Base-by-base conservation (phyloP, 2,888 invertebrate species). In the Urechis unicinctus region DNA sequence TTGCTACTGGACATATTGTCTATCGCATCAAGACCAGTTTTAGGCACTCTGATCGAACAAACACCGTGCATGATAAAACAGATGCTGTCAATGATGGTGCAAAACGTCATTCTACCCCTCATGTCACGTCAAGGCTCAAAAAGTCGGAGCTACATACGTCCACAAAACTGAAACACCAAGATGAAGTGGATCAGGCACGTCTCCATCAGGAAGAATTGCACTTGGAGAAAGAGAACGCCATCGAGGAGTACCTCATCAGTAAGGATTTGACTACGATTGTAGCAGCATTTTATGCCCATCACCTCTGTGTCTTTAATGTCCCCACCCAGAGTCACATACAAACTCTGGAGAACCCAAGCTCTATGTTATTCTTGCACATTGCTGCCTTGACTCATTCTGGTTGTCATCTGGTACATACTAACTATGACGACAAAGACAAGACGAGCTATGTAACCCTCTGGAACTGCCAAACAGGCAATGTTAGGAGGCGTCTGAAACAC, bases 211-310 rank as follows among this genome's bases (percentile, higher is more conserved):
- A 74, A 42, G 68, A 68, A 25, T 46, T 71, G 3, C 60, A 62
- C 29, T 66, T 65, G 44, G 75, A 75, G 56, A 73, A 70, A 56
- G 68, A 72, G 6, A 75, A 75, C 63, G 65, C 61, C 22, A 67
- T 75, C 6, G 75, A 75, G 46, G 69, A 70, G 59, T 75, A 68
- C 55, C 58, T 74, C 3, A 64, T 75, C 4, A 73, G 74, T 55
- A 69, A 67, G 21, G 69, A 76, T 57, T 60, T 66, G 44, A 67
- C 66, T 26, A 67, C 66, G 3, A 64, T 75, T 25, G 71, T 75
- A 5, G 74, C 73, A 1, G 72, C 76, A 0, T 74, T 68, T 62
- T 74, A 71, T 58, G 74, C 73, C 3, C 76, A 75, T 58, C 74
- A 74, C 58, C 50, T 76, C 54, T 73, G 71, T 52, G 73, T 75